Evolutionary conservation across 2,888 invertebrate species (phyloP), one percentile per base, ranked within the genome.

Genomic region (Pelosia muscerda): DNA sequence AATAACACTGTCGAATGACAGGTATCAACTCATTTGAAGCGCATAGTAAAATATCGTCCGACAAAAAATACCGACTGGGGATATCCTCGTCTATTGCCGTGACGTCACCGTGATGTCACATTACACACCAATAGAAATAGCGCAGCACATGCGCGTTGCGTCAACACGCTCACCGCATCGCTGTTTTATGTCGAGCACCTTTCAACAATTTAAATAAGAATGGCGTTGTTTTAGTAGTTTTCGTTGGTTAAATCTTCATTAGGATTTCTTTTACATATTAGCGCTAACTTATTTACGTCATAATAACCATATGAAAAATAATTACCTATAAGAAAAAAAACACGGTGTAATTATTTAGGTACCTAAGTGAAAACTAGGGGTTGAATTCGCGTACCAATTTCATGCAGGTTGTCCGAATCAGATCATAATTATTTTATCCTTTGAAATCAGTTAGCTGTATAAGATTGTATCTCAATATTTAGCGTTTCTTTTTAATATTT

Each of bases 41-140:
- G 65, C 61, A 42, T 75, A 75, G 59, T 68, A 66, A n/a, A n/a
- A 68, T 69, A 70, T 73, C 65, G 58, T 69, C 65, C 69, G 60
- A 71, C 63, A 65, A 63, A 74, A 76, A 74, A 76, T 72, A 75
- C 73, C 70, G 69, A 58, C 81, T 82, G 90, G 93, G 94, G 93
- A 92, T 93, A 93, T 92, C 93, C 94, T 94, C 92, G 88, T 89
- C 88, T 87, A 87, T 85, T 87, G 87, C 85, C 85, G 85, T 88
- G 88, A 93, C 94, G 93, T 94, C 93, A 94, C 82, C 88, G 87
- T 95, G 94, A 94, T 92, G 93, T 95, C 94, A 94, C 89, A 85
- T 85, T 79, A 87, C 86, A 89, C 90, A 90, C 90, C 90, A 90
- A 90, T 91, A 90, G 89, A 91, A 89, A 91, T 88, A 89, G 87